Base-by-base conservation (phyloP, 2,113 vertebrate genomes). In the Solea senegalensis region DNA sequence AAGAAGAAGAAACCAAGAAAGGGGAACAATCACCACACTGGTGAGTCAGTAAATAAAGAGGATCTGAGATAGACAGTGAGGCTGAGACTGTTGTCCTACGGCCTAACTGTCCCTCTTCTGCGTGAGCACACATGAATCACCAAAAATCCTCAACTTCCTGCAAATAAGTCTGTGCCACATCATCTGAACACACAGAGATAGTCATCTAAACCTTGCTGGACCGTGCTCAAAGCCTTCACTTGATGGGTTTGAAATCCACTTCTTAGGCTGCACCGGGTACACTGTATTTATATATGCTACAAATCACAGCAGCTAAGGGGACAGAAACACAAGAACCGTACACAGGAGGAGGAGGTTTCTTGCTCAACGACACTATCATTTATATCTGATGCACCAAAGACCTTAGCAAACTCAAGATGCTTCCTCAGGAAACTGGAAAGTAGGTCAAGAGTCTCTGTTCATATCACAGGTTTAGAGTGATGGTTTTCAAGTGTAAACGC, bases 381-480 rank as follows among this genome's bases (percentile, higher is more conserved):
- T 43, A 68, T 28, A 34, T 69, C 11, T 51, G 14, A 64, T 45
- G 54, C 26, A 65, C 39, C 45, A 50, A 69, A 70, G 53, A 49
- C 43, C 28, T 56, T 15, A 26, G 41, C 60, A 77, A 68, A 80
- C 64, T 48, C 45, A 45, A 41, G 7, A 51, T 8, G 4, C 56
- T 74, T 76, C 65, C 63, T 54, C 59, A 69, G 76, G 80, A 87
- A 86, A 71, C 52, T 49, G 21, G 34, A 74, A 83, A 82, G 77
- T 81, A 73, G 77, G 83, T 78, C 80, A 83, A 27, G 7, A 76
- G 39, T 78, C 70, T 67, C 15, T 39, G 5, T 43, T 77, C 41
- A 34, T 46, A 60, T 56, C 58, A 66, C 65, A 28, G 53, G 61
- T 41, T 77, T 70, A 34, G 2, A 73, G 11, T 62, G 57, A 50